Conservation (phyloP, 2,888 invertebrate genomes). For the Callosobruchus maculatus region DNA sequence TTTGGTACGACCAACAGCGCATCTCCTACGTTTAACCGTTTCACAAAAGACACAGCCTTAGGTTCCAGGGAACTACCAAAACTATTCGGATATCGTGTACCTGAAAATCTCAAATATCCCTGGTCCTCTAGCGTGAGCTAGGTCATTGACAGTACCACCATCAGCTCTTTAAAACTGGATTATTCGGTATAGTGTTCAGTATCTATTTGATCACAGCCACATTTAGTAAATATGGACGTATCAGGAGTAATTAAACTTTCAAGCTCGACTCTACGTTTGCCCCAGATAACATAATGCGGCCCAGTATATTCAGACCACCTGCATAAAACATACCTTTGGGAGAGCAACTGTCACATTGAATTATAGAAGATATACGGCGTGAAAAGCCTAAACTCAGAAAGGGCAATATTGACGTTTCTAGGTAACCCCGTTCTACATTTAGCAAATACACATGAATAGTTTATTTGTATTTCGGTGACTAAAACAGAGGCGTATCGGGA, state of each 20-base stretch:
- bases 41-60: no score
- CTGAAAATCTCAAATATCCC: no score
- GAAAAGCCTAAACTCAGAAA: neutral
- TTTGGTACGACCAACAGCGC: no score
- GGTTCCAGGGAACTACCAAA: no score
- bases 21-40: no score
- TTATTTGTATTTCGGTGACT: no score
- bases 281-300: neutral
- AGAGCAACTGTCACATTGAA: neutral
- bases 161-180: no score
- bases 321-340: neutral
- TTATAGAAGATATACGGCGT: neutral
- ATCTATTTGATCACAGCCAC: neutral
- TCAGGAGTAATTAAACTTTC: neutral
- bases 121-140: no score
- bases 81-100: no score
- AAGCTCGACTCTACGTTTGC: neutral
- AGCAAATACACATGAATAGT: neutral
- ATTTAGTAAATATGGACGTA: neutral
- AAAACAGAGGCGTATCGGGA: no score
- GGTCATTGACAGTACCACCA: no score
- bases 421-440: neutral
- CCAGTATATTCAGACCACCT: neutral
- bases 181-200: neutral
- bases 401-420: no score